Evolutionary conservation across 2,888 invertebrate genomes (phyloP).

Genomic region (Caenorhabditis afra): DNA sequence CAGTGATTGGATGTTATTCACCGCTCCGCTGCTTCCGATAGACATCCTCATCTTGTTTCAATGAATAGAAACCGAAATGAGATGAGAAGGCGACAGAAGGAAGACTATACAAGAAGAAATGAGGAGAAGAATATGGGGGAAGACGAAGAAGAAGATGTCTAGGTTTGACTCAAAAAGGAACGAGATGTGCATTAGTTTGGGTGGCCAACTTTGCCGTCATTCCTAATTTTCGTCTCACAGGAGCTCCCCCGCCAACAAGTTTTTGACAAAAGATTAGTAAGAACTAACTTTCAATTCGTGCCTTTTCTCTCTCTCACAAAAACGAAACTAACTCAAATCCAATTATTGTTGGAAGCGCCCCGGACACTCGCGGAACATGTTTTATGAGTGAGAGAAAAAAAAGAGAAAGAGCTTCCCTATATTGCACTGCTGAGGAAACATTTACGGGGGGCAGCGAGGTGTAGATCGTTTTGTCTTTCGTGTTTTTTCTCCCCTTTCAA

Average conservation of each 20-base stretch:
- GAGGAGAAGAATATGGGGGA: no score
- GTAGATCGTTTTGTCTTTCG: constrained; percentile 34
- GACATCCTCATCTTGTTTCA: constrained; percentile 35
- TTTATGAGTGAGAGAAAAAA: constrained; percentile 31
- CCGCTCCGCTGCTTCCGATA: constrained; percentile 44
- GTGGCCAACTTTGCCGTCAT: constrained; percentile 30
- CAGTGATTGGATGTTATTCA: constrained; percentile 53
- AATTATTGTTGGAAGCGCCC: constrained; percentile 43
- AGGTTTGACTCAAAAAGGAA: constrained; percentile 23
- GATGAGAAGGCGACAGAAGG: constrained; percentile 8
- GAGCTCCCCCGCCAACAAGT: neutral
- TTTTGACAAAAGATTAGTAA: constrained; percentile 29
- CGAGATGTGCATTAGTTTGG: constrained; percentile 26
- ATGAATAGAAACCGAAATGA: constrained; percentile 22
- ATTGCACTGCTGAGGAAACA: constrained; percentile 29
- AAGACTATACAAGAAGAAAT: no score
- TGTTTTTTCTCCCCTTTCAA: constrained; percentile 6
- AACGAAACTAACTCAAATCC: constrained; percentile 15
- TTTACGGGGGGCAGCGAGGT: neutral
- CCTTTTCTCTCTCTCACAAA: no score
- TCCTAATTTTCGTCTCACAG: constrained; percentile 43
- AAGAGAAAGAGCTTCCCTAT: constrained; percentile 11
- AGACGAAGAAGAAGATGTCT: constrained; percentile 3
- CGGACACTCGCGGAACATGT: constrained; percentile 15
- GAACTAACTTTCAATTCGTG: constrained; percentile 35